Percentiles rank a stretch among this genome's conserved stretches.
phyloP scores from a whole-genome alignment of 2,113 vertebrate genomes.

The Micronisus gabar region DNA sequence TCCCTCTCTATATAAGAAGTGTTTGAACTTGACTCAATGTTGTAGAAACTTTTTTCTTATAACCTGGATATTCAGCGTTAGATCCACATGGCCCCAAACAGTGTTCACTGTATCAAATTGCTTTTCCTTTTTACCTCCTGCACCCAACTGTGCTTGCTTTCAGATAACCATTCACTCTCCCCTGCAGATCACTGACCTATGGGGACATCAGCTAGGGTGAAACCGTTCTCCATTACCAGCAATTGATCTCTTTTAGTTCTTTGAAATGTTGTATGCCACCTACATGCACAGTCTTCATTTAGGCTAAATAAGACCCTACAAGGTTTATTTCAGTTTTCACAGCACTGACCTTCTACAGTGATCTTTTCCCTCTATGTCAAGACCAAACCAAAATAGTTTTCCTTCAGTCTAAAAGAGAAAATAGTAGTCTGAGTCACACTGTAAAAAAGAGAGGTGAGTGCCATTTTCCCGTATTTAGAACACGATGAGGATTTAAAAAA shows the following conservation, averaged over 20 bases:
- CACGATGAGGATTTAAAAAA: background rate
- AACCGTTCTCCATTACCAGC: background rate
- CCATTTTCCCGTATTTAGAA: background rate
- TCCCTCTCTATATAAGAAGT: background rate
- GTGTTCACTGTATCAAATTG: background rate
- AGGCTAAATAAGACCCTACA: background rate
- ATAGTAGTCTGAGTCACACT: background rate
- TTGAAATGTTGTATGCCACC: background rate
- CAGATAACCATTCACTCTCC: background rate
- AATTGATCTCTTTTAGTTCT: background rate
- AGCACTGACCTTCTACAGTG: background rate
- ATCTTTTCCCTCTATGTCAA: background rate
- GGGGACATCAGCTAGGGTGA: background rate
- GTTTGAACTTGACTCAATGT: background rate
- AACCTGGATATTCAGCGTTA: background rate
- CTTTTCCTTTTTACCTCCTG: background rate
- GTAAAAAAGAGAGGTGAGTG: background rate
- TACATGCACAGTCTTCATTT: background rate
- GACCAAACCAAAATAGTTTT: background rate
- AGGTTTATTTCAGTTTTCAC: background rate
- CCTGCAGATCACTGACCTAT: background rate
- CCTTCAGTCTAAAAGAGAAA: background rate
- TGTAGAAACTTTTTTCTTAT: background rate
- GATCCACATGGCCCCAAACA: background rate
- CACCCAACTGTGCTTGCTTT: background rate